phyloP scores from a whole-genome alignment of 2,888 invertebrate species.

The Caprella mutica region DNA sequence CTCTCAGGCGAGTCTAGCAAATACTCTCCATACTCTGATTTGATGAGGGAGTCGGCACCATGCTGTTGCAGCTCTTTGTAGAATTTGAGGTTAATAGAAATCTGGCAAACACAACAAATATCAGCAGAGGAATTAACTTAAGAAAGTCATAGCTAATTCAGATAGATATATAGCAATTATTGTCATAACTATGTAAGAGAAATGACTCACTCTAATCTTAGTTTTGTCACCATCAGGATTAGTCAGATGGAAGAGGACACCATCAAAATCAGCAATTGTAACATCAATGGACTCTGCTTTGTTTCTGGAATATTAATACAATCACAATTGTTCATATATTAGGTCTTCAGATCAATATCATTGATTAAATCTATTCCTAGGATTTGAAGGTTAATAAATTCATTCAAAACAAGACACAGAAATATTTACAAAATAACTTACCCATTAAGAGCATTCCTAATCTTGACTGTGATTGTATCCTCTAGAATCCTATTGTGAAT shows the following conservation, averaged over 20 bases:
- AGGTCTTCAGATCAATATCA: not conserved
- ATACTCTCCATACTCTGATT: constrained; percentile 77
- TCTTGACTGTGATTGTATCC: constrained; percentile 89
- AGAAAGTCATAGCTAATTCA: no score
- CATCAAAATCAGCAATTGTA: constrained; percentile 94
- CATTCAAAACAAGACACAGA: not conserved
- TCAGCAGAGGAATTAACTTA: not conserved
- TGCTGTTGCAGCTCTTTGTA: constrained; percentile 96
- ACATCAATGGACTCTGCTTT: constrained; percentile 94
- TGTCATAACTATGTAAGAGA: no score
- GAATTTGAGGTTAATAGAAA: constrained; percentile 96
- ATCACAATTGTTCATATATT: not conserved
- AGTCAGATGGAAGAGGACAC: constrained; percentile 94
- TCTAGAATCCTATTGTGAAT: constrained; percentile 98
- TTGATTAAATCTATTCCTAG: no score
- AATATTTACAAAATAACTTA: constrained; percentile 46
- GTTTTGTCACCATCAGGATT: constrained; percentile 92
- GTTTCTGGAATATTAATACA: constrained; percentile 54
- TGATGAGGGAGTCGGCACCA: constrained; percentile 91
- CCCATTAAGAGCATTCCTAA: constrained; percentile 92
- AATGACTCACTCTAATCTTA: constrained; percentile 90
- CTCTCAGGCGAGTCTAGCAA: constrained; percentile 68
- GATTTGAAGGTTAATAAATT: not conserved
- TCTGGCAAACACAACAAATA: constrained; percentile 49
- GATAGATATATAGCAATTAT: no score